Base-by-base conservation (phyloP, 2,888 invertebrate species). In the Papilio protenor region DNA sequence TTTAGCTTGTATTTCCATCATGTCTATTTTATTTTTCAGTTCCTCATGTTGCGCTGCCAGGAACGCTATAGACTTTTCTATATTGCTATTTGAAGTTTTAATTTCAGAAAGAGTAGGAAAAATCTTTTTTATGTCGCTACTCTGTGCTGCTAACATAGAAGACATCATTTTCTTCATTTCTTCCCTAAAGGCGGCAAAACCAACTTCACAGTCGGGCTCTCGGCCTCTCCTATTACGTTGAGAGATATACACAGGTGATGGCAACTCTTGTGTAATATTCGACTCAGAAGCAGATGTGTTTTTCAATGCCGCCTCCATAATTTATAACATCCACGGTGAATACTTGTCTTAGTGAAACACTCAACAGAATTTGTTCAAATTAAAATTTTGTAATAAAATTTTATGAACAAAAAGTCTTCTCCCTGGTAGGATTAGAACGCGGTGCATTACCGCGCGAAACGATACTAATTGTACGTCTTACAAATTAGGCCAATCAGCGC, bases 31-130 rank as follows among this genome's bases (percentile, higher is more conserved):
- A n/a, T 78, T 80, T 52, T 77, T 79, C 11, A 59, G 23, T 23
- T 59, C 59, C 16, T 59, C 59, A 23, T 59, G 59, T 59, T 59
- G 59, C 11, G 73, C 74, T 2, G 79, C 69, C 12, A 80, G 61
- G 52, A 77, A 79, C 2, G 78, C 23, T 23, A 81, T 74, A 6
- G 81, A 80, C 27, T 76, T 80, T 75, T 82, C 80, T 11, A 82
- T 81, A 57, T 77, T 81, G 0, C 6, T 45, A 70, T 79, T 82
- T 6, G 80, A 66, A 4, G 16, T 66, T 66, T 66, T 21, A 4
- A 59, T 59, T 59, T 59, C 59, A 23, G 23, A 23, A 10, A 59
- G 12, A 11, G 59, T 59, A 23, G 40, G 40, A 40, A 66, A 40
- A 33, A 66, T 66, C 40, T 66, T 66, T 66, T 66, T 66, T 8